These are phyloP conservation scores for Eupithecia inturbata DNA, from an alignment of 2,888 invertebrate genomes.

Conservation along the genomic window DNA sequence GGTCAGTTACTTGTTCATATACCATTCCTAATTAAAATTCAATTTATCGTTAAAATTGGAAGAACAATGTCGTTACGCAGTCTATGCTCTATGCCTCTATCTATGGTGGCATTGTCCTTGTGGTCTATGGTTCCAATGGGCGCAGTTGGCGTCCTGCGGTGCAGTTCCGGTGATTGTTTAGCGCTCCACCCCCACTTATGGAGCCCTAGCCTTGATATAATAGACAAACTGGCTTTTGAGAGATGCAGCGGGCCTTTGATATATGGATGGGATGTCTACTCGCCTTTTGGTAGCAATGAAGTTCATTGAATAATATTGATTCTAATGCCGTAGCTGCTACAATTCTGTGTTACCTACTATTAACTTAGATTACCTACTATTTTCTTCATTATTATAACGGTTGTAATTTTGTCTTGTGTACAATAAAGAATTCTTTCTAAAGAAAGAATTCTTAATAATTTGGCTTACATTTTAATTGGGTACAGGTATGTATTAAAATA, in stretches of 20 bases:
- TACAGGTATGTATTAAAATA: too few relatives aligned
- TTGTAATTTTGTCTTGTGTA: too few relatives aligned
- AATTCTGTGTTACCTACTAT: too few relatives aligned
- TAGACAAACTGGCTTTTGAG: slow-evolving; percentile 34
- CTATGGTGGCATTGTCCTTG: slow-evolving; percentile 31
- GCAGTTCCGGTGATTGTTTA: slow-evolving; percentile 77
- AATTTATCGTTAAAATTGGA: slow-evolving; percentile 55
- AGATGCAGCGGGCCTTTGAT: not conserved
- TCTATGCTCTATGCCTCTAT: slow-evolving; percentile 46
- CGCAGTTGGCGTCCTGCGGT: slow-evolving; percentile 60
- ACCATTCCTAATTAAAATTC: slow-evolving; percentile 43
- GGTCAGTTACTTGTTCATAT: slow-evolving; percentile 11
- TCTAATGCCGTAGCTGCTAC: too few relatives aligned
- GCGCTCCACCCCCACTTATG: slow-evolving; percentile 57
- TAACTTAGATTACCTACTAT: too few relatives aligned
- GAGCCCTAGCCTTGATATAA: slow-evolving; percentile 56
- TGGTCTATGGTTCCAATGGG: slow-evolving; percentile 41
- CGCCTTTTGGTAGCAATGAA: not conserved
- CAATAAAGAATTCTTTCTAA: too few relatives aligned
- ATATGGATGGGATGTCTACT: not conserved
- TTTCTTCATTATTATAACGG: too few relatives aligned
- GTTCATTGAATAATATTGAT: too few relatives aligned
- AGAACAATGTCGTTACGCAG: slow-evolving; percentile 66
- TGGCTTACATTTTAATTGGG: too few relatives aligned
- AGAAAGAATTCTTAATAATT: too few relatives aligned